These are phyloP conservation scores for Ceyx margarethae DNA, from an alignment of 2,113 vertebrate genomes.

Conservation along the genomic window DNA sequence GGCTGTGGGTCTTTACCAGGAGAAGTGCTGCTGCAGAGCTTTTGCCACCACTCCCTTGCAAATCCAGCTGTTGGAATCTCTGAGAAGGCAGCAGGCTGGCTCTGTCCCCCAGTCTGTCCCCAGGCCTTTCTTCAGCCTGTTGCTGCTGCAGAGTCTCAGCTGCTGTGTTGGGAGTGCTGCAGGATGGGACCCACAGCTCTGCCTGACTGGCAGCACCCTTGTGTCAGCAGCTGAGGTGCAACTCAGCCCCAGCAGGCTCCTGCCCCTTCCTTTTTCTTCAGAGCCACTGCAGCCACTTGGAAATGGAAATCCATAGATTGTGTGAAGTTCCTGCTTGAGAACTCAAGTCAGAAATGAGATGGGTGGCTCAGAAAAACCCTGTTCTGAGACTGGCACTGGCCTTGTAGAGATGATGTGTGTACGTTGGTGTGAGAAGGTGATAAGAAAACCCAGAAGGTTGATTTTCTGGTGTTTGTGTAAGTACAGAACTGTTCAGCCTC, in stretches of 20 bases:
- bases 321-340: background rate
- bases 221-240: fast-evolving
- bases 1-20: no score
- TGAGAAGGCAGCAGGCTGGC: no score
- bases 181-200: background rate
- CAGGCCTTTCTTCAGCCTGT: fast-evolving
- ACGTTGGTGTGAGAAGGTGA: background rate
- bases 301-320: background rate
- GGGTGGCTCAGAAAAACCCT: background rate
- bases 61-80: no score
- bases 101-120: no score
- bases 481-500: background rate
- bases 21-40: no score
- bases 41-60: no score
- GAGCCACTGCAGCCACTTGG: background rate
- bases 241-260: background rate
- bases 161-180: background rate
- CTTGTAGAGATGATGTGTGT: background rate
- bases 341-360: background rate
- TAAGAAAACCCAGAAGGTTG: background rate
- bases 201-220: background rate
- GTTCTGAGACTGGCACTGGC: background rate
- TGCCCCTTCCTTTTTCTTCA: background rate
- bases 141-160: background rate
- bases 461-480: background rate